phyloP scores from a whole-genome alignment of 2,888 invertebrate genomes.

The Epirrhoe tristata region DNA sequence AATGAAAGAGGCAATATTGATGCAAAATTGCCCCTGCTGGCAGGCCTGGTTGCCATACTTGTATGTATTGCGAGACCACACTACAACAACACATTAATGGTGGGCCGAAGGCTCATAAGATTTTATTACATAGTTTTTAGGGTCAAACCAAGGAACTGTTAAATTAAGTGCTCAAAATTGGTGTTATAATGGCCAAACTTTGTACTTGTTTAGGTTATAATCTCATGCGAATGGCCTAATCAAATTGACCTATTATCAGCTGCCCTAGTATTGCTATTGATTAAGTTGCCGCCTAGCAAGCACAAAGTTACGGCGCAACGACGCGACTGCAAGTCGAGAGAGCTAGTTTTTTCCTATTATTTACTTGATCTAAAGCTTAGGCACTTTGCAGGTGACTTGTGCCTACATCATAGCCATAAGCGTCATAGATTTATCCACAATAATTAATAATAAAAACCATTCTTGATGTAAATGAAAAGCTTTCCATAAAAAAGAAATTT shows the following conservation, averaged over 20 bases:
- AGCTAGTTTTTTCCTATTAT: too few relatives aligned
- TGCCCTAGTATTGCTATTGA: conserved; percentile 16
- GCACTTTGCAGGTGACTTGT: not conserved
- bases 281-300: not conserved
- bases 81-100: not conserved
- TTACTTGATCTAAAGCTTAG: too few relatives aligned
- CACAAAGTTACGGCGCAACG: not conserved
- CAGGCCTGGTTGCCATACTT: not conserved
- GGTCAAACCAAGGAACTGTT: not conserved
- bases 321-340: too few relatives aligned
- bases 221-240: conserved; percentile 11
- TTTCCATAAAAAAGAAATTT: not conserved
- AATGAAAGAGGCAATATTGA: too few relatives aligned
- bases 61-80: not conserved
- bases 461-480: too few relatives aligned
- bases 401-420: too few relatives aligned
- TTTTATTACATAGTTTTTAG: not conserved
- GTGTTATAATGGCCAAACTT: not conserved
- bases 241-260: conserved; percentile 24
- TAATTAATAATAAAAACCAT: too few relatives aligned
- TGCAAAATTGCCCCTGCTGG: too few relatives aligned
- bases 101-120: not conserved
- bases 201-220: not conserved
- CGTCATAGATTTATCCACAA: too few relatives aligned
- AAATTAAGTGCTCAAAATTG: not conserved